Evolutionary conservation across 1,140 invertebrate genomes (phyloP).

Genomic region (Ctenoplectra terminalis): DNA sequence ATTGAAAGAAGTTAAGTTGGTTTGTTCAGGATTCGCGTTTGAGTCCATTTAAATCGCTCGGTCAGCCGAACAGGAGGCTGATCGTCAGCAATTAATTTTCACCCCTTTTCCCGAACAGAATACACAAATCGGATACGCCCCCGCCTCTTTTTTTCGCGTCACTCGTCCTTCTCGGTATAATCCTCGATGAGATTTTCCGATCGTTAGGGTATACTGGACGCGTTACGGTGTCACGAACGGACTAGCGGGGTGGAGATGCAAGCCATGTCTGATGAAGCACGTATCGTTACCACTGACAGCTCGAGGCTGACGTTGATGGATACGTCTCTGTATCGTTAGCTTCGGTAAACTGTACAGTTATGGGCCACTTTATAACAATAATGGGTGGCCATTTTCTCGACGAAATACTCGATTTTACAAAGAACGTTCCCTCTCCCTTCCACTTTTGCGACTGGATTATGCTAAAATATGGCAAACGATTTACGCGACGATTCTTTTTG

Average conservation of each 20-base stretch:
- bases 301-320: slow-evolving; percentile 63
- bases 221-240: slow-evolving; percentile 31
- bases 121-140: too few species aligned
- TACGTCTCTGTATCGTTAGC: slow-evolving; percentile 61
- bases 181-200: slow-evolving; percentile 19
- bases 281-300: slow-evolving; percentile 66
- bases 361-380: slow-evolving; percentile 66
- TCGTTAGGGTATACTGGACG: too few species aligned
- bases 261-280: slow-evolving; percentile 60
- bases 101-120: too few species aligned
- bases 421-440: background rate
- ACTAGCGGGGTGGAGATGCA: slow-evolving; percentile 10
- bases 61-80: too few species aligned
- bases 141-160: background rate
- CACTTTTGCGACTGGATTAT: background rate
- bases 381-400: slow-evolving; percentile 50
- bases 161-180: background rate
- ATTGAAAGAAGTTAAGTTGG: too few species aligned
- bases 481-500: slow-evolving; percentile 12
- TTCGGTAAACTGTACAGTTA: slow-evolving; percentile 63
- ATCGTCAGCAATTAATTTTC: too few species aligned
- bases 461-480: slow-evolving; percentile 31
- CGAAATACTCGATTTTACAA: slow-evolving; percentile 40
- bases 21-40: too few species aligned
- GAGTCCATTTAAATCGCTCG: background rate